Conservation (phyloP, 2,888 invertebrate genomes). For the Melanargia galathea region DNA sequence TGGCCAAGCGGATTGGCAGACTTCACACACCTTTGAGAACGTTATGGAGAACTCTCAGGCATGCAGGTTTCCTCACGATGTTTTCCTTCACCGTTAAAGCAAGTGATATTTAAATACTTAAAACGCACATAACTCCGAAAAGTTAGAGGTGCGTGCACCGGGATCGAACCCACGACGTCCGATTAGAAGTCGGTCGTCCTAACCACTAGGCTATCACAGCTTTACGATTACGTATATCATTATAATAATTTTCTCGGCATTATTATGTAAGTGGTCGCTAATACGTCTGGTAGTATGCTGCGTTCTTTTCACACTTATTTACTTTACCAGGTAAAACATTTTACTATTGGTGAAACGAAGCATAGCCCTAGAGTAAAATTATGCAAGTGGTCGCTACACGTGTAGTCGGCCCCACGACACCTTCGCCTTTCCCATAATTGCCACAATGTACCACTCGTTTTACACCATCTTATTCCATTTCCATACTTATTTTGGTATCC, state of each 20-base stretch:
- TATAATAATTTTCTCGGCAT: background rate
- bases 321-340: background rate
- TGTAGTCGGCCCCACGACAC: slow-evolving; percentile 68
- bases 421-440: slow-evolving; percentile 75
- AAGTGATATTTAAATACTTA: too few relatives aligned
- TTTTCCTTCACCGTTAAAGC: too few relatives aligned
- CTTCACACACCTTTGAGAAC: too few relatives aligned
- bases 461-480: slow-evolving; percentile 33
- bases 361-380: slow-evolving; percentile 67
- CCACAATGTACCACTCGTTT: slow-evolving; percentile 48
- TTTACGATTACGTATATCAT: background rate
- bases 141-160: too few relatives aligned
- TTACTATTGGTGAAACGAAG: slow-evolving; percentile 5
- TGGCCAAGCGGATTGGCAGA: too few relatives aligned
- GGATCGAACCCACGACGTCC: too few relatives aligned
- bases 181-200: too few relatives aligned
- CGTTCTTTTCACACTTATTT: background rate
- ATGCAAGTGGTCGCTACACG: slow-evolving; percentile 72
- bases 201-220: background rate
- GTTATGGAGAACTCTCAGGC: too few relatives aligned
- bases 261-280: background rate
- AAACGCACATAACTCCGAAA: too few relatives aligned
- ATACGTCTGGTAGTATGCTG: background rate
- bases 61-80: too few relatives aligned
- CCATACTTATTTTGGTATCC: slow-evolving; percentile 38